Evolutionary conservation across 2,888 invertebrate species (phyloP).

Genomic region (Dexiosoma caninum): DNA sequence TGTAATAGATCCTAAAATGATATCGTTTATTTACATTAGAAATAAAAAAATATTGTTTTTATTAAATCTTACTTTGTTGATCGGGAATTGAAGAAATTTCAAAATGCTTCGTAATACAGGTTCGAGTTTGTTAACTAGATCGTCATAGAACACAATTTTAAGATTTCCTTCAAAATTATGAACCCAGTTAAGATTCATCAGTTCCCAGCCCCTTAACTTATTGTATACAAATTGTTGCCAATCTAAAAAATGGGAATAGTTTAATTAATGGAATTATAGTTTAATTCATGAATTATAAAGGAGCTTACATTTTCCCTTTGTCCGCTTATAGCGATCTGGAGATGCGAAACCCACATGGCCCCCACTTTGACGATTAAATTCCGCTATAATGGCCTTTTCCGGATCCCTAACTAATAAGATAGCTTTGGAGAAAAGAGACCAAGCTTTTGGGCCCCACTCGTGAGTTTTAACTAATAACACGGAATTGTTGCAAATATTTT

Average conservation of each 20-base stretch:
- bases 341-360: conserved; percentile 89
- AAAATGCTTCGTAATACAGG: conserved; percentile 81
- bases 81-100: conserved; percentile 80
- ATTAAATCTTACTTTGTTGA: conserved; percentile 79
- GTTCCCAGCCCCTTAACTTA: conserved; percentile 84
- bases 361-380: conserved; percentile 88
- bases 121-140: conserved; percentile 82
- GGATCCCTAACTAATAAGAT: conserved; percentile 85
- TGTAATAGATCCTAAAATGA: conserved; percentile 78
- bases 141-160: conserved; percentile 85
- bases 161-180: conserved; percentile 83
- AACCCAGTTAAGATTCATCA: conserved; percentile 85
- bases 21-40: no score
- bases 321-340: conserved; percentile 82
- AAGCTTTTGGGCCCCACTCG: conserved; percentile 82
- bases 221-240: conserved; percentile 85
- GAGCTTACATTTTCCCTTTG: conserved; percentile 81
- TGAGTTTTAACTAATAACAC: conserved; percentile 89
- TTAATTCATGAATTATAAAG: background rate
- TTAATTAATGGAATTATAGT: background rate
- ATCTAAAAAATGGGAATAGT: conserved; percentile 78
- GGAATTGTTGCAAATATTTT: conserved; percentile 86
- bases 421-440: conserved; percentile 82
- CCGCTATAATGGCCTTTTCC: conserved; percentile 83
- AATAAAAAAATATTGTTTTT: no score